phyloP scores from a whole-genome alignment of 37 sponge, comb jelly and placozoan species.

The Petrosia ficiformis region DNA sequence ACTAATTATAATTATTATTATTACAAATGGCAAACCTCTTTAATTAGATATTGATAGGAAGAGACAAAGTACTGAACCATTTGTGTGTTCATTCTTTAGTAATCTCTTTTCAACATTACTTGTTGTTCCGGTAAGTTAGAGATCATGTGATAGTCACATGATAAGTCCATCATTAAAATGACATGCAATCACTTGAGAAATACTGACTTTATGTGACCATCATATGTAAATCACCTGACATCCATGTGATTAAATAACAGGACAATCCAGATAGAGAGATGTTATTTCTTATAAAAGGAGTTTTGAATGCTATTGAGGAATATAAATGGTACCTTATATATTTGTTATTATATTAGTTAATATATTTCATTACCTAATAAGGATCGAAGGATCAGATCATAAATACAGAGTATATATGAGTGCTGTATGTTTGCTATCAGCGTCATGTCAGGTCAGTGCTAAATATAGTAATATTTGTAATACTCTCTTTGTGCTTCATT shows the following conservation, averaged over 20 bases:
- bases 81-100: constrained; percentile 40
- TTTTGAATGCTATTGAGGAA: constrained; percentile 76
- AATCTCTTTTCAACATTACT: constrained; percentile 84
- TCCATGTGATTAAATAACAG: constrained; percentile 20
- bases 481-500: not conserved
- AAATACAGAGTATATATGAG: constrained; percentile 68
- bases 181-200: too few species aligned
- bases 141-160: too few species aligned
- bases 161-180: too few species aligned
- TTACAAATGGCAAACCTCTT: not conserved
- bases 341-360: not conserved
- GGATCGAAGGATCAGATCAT: constrained; percentile 30
- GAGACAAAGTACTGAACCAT: constrained; percentile 66
- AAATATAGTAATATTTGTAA: constrained; percentile 1
- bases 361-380: not conserved
- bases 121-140: constrained; percentile 72
- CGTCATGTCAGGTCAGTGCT: constrained; percentile 61
- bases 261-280: constrained; percentile 88
- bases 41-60: constrained; percentile 69
- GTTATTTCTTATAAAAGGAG: constrained; percentile 64
- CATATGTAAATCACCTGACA: not conserved
- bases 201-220: too few species aligned
- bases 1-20: not conserved
- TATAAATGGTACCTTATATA: constrained; percentile 69
- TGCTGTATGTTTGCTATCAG: constrained; percentile 58